Evolutionary conservation across 2,113 vertebrate genomes (phyloP), one percentile per base, ranked within the genome.

Genomic region (Hypomesus transpacificus): DNA sequence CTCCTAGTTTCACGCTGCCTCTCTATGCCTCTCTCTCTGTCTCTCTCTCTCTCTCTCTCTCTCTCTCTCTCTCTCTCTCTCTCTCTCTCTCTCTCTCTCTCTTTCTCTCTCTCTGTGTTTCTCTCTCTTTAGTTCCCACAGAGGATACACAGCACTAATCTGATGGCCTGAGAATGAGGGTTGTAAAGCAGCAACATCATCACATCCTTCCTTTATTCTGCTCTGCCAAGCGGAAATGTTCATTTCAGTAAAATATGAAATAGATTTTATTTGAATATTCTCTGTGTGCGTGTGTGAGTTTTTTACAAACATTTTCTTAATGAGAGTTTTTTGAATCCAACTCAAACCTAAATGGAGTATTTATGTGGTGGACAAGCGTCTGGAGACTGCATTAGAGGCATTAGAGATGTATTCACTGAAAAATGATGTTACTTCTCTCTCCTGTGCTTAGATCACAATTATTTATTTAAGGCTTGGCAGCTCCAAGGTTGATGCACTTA

Each of bases 381-480:
- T 21, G 9, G 39, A 59, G 22, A 28, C 22, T 24, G 16, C 59
- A 61, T 26, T 26, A 28, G 59, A 26, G 17, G 26, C 22, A 28
- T 17, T 59, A 24, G 3, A 59, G 9, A 59, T n/a, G 22, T 16
- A 14, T 16, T 61, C 16, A 17, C 61, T 63, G 24, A 18, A 34
- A 1, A 13, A 21, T 66, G 64, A 51, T 20, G 51, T 24, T 66
- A 14, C 64, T 66, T 22, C 14, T 63, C 60, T 63, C 60, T 52
- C 51, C 4, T 68, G 59, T 73, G 21, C 52, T 59, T 59, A 66
- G 56, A 63, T 68, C 46, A 56, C 62, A 64, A 58, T 69, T 68
- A 63, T 76, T 57, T 71, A 71, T 67, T 67, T 56, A 71, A 50
- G 57, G 50, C 51, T 66, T 69, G 66, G 64, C 70, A 68, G 28